phyloP scores from a whole-genome alignment of 2,797 vertebrate species.

The Microctenopoma steveboyesi region DNA sequence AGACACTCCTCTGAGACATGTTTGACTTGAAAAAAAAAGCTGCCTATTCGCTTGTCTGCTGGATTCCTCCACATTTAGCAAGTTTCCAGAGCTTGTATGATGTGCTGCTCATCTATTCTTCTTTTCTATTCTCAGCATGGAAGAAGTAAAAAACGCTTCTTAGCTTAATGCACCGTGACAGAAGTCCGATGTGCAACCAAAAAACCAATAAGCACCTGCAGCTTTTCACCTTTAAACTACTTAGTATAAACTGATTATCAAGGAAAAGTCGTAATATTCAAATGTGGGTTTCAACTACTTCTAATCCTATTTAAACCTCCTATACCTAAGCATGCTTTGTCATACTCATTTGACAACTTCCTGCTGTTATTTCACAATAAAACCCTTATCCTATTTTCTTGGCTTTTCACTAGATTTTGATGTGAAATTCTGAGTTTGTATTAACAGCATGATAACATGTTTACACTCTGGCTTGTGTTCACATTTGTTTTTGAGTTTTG shows the following conservation, averaged over 20 bases:
- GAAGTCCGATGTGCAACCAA: neutral
- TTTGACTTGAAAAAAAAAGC: slow-evolving; percentile 24
- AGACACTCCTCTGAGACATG: neutral
- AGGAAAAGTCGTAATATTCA: neutral
- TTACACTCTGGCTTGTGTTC: slow-evolving; percentile 1
- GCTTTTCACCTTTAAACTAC: slow-evolving; percentile 1
- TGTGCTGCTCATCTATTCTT: neutral
- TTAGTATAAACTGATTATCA: neutral
- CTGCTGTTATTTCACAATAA: neutral
- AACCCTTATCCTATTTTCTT: neutral
- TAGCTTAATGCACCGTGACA: slow-evolving; percentile 1
- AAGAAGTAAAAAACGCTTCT: neutral
- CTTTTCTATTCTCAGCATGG: neutral
- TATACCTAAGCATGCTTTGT: neutral
- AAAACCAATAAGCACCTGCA: neutral
- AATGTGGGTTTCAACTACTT: neutral
- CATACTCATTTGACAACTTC: neutral
- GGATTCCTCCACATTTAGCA: neutral
- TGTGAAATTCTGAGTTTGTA: neutral
- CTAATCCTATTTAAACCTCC: neutral
- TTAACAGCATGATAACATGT: neutral
- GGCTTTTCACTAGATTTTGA: neutral
- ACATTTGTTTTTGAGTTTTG: neutral
- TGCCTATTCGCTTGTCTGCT: slow-evolving; percentile 5
- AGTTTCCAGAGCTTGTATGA: slow-evolving; percentile 7